Conservation (phyloP, 2,113 vertebrate genomes). For the Pan troglodytes region NHGRI_mPanTro3-v2.1_pri NC_072402.2:88525001-88525500, state of each 20-base stretch:
- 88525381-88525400: neutral
- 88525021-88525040: slow-evolving; percentile 51
- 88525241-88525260: neutral
- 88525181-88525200: slow-evolving; percentile 21
- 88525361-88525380: neutral
- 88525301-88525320: neutral
- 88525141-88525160: neutral
- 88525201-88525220: neutral
- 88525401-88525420: neutral
- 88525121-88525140: neutral
- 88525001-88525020: slow-evolving; percentile 3
- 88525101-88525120: neutral
- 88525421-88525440: neutral
- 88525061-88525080: slow-evolving; percentile 23
- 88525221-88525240: neutral
- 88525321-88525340: neutral
- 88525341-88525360: neutral
- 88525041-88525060: slow-evolving; percentile 50
- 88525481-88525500: neutral
- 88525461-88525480: neutral
- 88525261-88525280: neutral
- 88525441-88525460: neutral
- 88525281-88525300: neutral
- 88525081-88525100: slow-evolving; percentile 18
- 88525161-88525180: neutral